Evolutionary conservation across 2,797 vertebrate species (phyloP), one percentile per base, ranked within the genome.

Genomic region (Hapalemur alaotrensis): DNA sequence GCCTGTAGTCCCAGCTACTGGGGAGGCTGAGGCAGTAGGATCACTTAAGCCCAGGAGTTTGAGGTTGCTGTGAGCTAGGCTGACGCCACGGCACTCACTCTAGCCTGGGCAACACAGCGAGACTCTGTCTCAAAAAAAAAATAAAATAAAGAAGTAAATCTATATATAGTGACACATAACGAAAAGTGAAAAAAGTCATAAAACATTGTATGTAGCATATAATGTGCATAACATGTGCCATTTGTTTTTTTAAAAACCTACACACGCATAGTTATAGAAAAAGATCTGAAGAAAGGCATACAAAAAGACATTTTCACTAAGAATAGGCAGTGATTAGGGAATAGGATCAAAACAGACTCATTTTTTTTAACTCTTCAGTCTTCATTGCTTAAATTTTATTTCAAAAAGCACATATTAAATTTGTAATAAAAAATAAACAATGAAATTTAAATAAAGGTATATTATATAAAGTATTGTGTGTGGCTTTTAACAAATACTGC

Each of bases 401-500:
- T 96, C 46, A 93, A 93, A 92, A 84, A 61, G 28, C 65, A 85
- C 18, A 4, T 67, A 63, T 75, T 89, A 95, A 89, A 85, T 70
- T 46, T 81, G 11, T 57, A 92, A 72, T 67, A 20, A 89, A 97
- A 92, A 96, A 92, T 41, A 95, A 89, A 50, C 7, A 61, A 76
- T 38, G 48, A 90, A n/a, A 72, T 67, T 96, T 81, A 75, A 95
- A 95, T 91, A 86, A 95, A 80, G 41, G 14, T 13, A 88, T 70
- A 18, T 92, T 93, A 82, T 69, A 70, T 46, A 72, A 93, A 80
- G n/a, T 69, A 84, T 57, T 86, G 70, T 95, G 76, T 86, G 70
- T 95, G 76, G 57, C 70, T 88, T 84, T 85, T 86, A 95, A 91
- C 18, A 91, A 93, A 88, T 91, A 92, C 32, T 93, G 2, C 9